Conservation (phyloP, 2,113 vertebrate species). For the Notiomystis cincta region DNA sequence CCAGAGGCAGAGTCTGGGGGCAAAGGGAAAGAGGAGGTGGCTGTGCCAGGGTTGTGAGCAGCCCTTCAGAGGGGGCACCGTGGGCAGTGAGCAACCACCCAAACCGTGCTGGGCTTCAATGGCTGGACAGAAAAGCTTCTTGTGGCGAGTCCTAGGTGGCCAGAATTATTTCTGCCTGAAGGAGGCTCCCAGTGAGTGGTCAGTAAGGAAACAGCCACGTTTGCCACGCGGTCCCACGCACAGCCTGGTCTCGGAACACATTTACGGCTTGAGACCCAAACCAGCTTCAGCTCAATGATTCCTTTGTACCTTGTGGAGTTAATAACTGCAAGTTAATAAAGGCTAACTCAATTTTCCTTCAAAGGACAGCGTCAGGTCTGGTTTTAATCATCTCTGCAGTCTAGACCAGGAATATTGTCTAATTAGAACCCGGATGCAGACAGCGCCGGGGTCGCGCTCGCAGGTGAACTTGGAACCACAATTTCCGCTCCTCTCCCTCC, state of each 20-base stretch:
- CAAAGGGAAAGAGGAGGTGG: not conserved
- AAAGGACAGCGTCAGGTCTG: not conserved
- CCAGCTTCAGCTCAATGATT: not conserved
- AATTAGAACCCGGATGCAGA: not conserved
- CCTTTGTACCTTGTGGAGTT: not conserved
- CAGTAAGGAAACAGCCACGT: not conserved
- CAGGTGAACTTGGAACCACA: not conserved
- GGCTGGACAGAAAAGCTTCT: not conserved
- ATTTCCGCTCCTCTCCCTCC: not conserved
- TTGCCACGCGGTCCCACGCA: fast-evolving
- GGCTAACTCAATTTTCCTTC: not conserved
- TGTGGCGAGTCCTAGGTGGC: not conserved
- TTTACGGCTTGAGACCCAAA: not conserved
- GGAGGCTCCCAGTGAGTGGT: not conserved
- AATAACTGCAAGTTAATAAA: slow-evolving; percentile 5
- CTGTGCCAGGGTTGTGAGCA: not conserved
- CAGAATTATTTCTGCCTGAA: not conserved
- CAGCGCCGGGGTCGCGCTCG: fast-evolving
- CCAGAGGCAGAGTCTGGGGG: not conserved
- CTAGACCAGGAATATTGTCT: not conserved
- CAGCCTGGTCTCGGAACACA: not conserved
- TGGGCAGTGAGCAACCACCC: not conserved
- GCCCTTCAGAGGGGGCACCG: not conserved
- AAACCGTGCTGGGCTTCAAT: not conserved
- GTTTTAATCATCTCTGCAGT: not conserved